Percentiles rank a stretch among this genome's conserved stretches.
These are phyloP conservation scores for Montipora efflorescens DNA, from an alignment of 64 coral and sea anemone genomes.

Conservation along the genomic window DNA sequence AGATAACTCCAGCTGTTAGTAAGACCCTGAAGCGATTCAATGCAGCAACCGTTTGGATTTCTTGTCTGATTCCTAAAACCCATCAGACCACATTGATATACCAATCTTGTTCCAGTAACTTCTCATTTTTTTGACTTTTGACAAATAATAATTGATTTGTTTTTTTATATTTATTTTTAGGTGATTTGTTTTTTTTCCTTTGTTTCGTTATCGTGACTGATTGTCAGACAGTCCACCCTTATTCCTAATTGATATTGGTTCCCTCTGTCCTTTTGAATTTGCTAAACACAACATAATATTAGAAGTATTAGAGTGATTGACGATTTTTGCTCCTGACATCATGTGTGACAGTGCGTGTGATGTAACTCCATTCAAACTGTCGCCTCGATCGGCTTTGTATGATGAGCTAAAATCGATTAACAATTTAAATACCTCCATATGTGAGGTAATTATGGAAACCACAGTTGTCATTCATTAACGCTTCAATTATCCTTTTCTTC, in stretches of 20 bases:
- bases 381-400: too few species aligned
- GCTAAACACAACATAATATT: too few species aligned
- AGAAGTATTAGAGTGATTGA: too few species aligned
- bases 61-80: too few species aligned
- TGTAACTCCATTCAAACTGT: too few species aligned
- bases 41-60: too few species aligned
- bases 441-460: background rate
- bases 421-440: background rate
- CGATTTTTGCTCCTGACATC: too few species aligned
- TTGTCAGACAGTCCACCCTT: background rate
- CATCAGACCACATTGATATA: too few species aligned
- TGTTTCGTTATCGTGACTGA: background rate
- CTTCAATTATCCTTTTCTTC: background rate
- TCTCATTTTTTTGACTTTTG: background rate
- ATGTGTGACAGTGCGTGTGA: too few species aligned
- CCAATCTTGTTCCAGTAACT: background rate
- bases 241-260: background rate
- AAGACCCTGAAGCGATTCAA: too few species aligned
- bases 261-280: too few species aligned
- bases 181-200: background rate
- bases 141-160: background rate
- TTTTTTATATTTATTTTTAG: background rate
- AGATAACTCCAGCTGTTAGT: too few species aligned
- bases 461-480: background rate
- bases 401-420: background rate